Evolutionary conservation across 2,888 invertebrate genomes (phyloP), one percentile per base, ranked within the genome.

Genomic region (Mellilla xanthometata): DNA sequence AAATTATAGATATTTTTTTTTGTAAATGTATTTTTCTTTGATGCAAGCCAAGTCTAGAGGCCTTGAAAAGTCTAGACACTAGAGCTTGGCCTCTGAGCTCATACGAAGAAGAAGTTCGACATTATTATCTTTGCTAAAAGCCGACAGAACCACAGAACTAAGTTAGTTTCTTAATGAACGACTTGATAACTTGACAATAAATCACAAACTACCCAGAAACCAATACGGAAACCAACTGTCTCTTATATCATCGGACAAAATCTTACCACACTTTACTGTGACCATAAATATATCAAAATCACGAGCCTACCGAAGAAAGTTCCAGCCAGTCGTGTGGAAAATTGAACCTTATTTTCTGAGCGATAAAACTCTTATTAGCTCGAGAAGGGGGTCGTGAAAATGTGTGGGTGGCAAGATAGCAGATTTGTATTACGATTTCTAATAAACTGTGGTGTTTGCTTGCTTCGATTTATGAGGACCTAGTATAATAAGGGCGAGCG

Each of bases 281-380:
- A 2, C 36, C 24, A 40, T 36, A 40, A 45, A 35, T 45, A n/a
- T n/a, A 45, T 30, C 31, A 35, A 11, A 35, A 41, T 36, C 22
- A 23, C 12, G 5, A 26, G 36, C 15, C 31, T 13, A 26, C 27
- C 11, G 29, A 28, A 36, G 58, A 56, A 54, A 56, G 55, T 48
- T 28, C 8, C 10, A 10, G 2, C 8, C 36, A 40, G 12, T 32
- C 10, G 38, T 12, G 30, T 44, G 43, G 47, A 52, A 60, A 55
- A 54, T 47, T 40, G 12, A 13, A 50, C 45, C 36, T 52, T 60
- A 62, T 63, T 55, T 56, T 60, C 55, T 53, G 34, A 15, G 10
- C 7, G 26, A 54, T 52, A 56, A 46, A 43, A 56, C 33, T 54
- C 22, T 30, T 45, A 60, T 60, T 52, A 38, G 39, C 51, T 46